Percentiles rank a stretch among this genome's conserved stretches.
These are phyloP conservation scores for Bradysia coprophila DNA, from an alignment of 1,140 invertebrate genomes.

Conservation along the genomic window DNA sequence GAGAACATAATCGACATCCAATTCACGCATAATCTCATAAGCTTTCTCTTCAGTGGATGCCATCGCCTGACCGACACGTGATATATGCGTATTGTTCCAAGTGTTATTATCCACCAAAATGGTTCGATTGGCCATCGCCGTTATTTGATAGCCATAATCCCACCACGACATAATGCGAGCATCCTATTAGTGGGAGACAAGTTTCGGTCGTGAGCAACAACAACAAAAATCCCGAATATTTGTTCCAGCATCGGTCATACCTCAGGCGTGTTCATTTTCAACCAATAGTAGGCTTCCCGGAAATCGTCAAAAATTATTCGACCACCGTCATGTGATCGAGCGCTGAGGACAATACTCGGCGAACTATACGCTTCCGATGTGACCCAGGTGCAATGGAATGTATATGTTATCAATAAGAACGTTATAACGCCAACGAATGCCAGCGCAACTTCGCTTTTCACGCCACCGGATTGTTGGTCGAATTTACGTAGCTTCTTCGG, in stretches of 20 bases:
- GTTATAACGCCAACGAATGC: slow-evolving; percentile 72
- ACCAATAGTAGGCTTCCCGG: slow-evolving; percentile 94
- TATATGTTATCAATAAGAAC: slow-evolving; percentile 76
- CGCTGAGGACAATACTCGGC: slow-evolving; percentile 93
- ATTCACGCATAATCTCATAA: slow-evolving; percentile 91
- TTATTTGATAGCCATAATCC: slow-evolving; percentile 99
- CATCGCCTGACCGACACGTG: slow-evolving; percentile 93
- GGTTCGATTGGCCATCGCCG: slow-evolving; percentile 95
- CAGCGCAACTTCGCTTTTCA: slow-evolving; percentile 77
- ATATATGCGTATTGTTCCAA: slow-evolving; percentile 99
- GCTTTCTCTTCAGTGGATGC: slow-evolving; percentile 89
- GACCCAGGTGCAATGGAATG: slow-evolving; percentile 97
- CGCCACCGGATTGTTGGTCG: slow-evolving; percentile 56
- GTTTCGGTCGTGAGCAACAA: neutral
- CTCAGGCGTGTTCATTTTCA: slow-evolving; percentile 90
- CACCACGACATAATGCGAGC: slow-evolving; percentile 98
- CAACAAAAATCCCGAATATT: neutral
- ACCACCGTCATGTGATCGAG: slow-evolving; percentile 80
- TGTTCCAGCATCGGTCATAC: slow-evolving; percentile 26
- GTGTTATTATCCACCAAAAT: slow-evolving; percentile 99
- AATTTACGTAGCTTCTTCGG: slow-evolving; percentile 36
- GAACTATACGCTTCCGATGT: slow-evolving; percentile 97
- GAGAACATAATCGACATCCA: slow-evolving; percentile 95
- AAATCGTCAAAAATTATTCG: slow-evolving; percentile 52
- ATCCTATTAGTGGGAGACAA: slow-evolving; percentile 51